Conservation (phyloP, 2,797 vertebrate genomes). For the Sphenopsis melanotis region DNA sequence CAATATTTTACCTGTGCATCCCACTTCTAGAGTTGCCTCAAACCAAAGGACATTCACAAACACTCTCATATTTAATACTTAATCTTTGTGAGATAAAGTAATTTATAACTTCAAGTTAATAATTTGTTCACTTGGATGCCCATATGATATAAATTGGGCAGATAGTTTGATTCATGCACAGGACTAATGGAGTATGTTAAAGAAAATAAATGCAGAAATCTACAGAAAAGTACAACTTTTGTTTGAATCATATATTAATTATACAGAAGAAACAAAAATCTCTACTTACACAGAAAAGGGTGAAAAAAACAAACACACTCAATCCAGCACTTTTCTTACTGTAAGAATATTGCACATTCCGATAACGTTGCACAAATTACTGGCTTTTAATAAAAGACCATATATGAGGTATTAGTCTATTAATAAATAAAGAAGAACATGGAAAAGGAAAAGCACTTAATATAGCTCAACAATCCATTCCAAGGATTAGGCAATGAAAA, state of each 20-base stretch:
- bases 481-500: constrained; percentile 40
- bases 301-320: constrained; percentile 47
- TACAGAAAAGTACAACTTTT: constrained; percentile 60
- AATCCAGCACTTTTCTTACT: constrained; percentile 40
- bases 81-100: background rate
- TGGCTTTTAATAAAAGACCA: constrained; percentile 74
- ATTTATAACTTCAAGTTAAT: constrained; percentile 12
- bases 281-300: constrained; percentile 45
- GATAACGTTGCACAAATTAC: constrained; percentile 69
- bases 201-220: constrained; percentile 71
- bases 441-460: constrained; percentile 56
- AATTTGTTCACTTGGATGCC: constrained; percentile 53
- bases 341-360: constrained; percentile 86
- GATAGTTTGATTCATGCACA: constrained; percentile 59
- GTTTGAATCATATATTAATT: constrained; percentile 22
- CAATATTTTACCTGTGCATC: background rate
- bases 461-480: constrained; percentile 23
- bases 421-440: constrained; percentile 70
- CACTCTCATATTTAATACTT: background rate
- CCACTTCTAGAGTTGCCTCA: background rate
- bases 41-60: background rate
- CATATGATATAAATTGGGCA: background rate
- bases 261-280: constrained; percentile 55
- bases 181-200: constrained; percentile 67
- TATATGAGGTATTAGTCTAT: constrained; percentile 78